Evolutionary conservation across 2,113 vertebrate species (phyloP).

Genomic region (Morone saxatilis): DNA sequence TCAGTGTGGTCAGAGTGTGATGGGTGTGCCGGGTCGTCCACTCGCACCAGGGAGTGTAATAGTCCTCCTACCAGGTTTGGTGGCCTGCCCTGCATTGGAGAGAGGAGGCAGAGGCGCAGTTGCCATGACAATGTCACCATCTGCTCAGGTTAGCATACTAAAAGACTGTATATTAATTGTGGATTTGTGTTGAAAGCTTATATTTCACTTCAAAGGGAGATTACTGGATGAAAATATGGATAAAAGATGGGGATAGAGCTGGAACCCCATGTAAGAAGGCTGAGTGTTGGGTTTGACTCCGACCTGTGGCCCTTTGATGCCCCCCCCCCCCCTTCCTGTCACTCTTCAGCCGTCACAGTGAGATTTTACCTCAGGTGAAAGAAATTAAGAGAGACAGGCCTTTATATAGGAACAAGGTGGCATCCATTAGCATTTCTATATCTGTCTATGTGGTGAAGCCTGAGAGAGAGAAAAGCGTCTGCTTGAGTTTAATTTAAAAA

Average conservation of each 20-base stretch:
- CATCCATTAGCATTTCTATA: neutral
- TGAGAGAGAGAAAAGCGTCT: neutral
- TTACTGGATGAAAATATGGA: neutral
- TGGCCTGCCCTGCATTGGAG: slow-evolving; percentile 86
- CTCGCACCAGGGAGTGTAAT: slow-evolving; percentile 82
- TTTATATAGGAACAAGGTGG: neutral
- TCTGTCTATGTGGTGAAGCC: neutral
- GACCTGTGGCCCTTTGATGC: too few relatives aligned
- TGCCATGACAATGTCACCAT: slow-evolving; percentile 84
- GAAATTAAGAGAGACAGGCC: neutral
- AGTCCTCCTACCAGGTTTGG: slow-evolving; percentile 87
- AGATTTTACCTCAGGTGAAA: neutral
- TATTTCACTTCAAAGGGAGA: neutral
- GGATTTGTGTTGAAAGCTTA: neutral
- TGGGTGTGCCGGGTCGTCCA: slow-evolving; percentile 81
- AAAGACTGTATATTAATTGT: neutral
- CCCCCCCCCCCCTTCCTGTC: too few relatives aligned
- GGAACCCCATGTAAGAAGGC: too few relatives aligned
- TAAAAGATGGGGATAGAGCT: too few relatives aligned
- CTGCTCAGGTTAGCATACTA: slow-evolving; percentile 84
- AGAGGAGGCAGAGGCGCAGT: slow-evolving; percentile 80
- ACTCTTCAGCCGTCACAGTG: too few relatives aligned
- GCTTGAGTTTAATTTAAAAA: neutral
- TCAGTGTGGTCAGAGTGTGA: slow-evolving; percentile 87
- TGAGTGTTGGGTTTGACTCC: too few relatives aligned